Evolutionary conservation across 1,140 invertebrate species (phyloP).

Genomic region (Micrasema minimum): DNA sequence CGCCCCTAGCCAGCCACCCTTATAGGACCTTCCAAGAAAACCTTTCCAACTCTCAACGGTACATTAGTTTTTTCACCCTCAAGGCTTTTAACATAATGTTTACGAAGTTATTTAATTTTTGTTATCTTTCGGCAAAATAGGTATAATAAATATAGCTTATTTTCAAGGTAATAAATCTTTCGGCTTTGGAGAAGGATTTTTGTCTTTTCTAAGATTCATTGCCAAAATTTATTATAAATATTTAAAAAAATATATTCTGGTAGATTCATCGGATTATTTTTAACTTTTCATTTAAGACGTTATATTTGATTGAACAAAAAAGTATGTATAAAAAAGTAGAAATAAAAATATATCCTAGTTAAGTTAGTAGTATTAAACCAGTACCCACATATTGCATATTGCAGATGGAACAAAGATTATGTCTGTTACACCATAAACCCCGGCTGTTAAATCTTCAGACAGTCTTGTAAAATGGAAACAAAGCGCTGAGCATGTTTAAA

Average conservation of each 20-base stretch:
- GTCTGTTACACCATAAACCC: no score
- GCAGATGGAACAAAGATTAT: no score
- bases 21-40: slow-evolving; percentile 41
- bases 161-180: slow-evolving; percentile 6
- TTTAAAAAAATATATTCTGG: neutral
- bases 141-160: slow-evolving; percentile 28
- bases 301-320: no score
- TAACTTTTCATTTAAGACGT: neutral
- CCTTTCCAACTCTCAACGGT: slow-evolving; percentile 25
- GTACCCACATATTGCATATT: no score
- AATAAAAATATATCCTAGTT: no score
- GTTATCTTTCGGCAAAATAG: slow-evolving; percentile 17
- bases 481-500: no score
- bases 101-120: slow-evolving; percentile 13
- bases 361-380: no score
- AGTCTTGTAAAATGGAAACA: no score
- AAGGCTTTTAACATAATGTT: slow-evolving; percentile 13
- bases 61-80: slow-evolving; percentile 27
- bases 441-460: no score
- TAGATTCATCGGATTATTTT: neutral
- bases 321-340: no score
- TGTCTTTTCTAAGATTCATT: slow-evolving; percentile 4
- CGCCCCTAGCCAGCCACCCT: slow-evolving; percentile 3
- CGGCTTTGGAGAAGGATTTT: neutral
- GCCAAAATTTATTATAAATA: neutral